Conservation (phyloP, 1,140 invertebrate species). For the Nixonia krombeini region DNA sequence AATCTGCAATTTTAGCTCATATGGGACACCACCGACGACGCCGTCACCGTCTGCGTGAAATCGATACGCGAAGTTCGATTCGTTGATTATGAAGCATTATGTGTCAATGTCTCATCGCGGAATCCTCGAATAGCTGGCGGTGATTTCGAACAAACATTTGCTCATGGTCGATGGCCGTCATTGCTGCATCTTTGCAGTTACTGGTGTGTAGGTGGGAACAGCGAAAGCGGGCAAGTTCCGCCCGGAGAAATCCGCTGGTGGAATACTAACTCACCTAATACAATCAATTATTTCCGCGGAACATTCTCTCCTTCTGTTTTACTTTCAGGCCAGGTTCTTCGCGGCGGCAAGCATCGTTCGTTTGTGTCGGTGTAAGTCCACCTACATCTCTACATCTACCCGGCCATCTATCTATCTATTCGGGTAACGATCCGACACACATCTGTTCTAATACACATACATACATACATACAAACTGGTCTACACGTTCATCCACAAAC, state of each 20-base stretch:
- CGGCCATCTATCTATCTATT: slow-evolving; percentile 36
- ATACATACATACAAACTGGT: too few relatives aligned
- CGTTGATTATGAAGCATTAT: slow-evolving; percentile 14
- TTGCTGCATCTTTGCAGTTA: slow-evolving; percentile 20
- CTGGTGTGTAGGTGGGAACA: slow-evolving; percentile 27
- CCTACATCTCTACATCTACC: slow-evolving; percentile 16
- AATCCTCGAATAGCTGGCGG: slow-evolving; percentile 26
- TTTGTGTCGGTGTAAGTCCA: slow-evolving; percentile 38
- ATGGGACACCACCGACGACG: too few relatives aligned
- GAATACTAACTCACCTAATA: slow-evolving; percentile 70
- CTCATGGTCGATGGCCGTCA: slow-evolving; percentile 33
- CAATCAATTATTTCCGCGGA: slow-evolving; percentile 69
- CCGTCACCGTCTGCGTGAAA: too few relatives aligned
- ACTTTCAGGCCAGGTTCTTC: slow-evolving; percentile 46
- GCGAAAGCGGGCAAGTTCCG: slow-evolving; percentile 9
- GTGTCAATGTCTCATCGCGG: background rate
- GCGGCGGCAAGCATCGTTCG: slow-evolving; percentile 29
- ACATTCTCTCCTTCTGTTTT: slow-evolving; percentile 62
- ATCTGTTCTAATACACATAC: slow-evolving; percentile 19
- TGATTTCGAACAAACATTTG: slow-evolving; percentile 59
- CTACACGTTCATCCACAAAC: too few relatives aligned
- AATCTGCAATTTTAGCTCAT: too few relatives aligned
- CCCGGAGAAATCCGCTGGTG: slow-evolving; percentile 55
- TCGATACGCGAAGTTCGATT: background rate
- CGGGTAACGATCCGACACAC: slow-evolving; percentile 46